Conservation (phyloP, 1,140 invertebrate species). For the Lepidurus couesii region DNA sequence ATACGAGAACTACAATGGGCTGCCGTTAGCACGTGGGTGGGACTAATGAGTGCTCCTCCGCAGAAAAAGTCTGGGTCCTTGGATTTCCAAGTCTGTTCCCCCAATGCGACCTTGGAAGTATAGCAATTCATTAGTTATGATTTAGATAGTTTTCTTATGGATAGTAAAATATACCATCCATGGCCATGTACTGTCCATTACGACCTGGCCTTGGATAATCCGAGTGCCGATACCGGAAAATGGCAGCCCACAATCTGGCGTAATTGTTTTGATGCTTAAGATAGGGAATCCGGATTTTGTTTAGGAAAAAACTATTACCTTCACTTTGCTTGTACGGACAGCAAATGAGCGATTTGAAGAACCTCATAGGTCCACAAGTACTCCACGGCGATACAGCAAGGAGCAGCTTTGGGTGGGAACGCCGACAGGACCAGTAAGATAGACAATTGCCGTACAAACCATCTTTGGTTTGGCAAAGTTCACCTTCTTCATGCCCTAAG, state of each 20-base stretch:
- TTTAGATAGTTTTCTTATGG: not conserved
- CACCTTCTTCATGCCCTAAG: not conserved
- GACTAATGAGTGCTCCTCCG: not conserved
- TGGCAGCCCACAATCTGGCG: not conserved
- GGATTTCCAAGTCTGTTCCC: not conserved
- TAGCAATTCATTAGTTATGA: not conserved
- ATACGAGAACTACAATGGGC: not conserved
- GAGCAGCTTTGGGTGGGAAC: not conserved
- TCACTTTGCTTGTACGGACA: not conserved
- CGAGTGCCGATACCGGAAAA: not conserved
- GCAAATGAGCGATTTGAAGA: not conserved
- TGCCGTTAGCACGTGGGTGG: not conserved
- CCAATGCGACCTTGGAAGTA: not conserved
- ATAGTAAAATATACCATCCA: not conserved
- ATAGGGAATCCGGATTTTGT: not conserved
- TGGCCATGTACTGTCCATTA: constrained; percentile 12
- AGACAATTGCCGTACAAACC: not conserved
- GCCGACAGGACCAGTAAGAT: not conserved
- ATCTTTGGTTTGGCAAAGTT: not conserved
- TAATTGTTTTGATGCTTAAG: not conserved
- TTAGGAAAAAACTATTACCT: not conserved
- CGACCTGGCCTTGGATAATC: not conserved
- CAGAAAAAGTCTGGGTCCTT: not conserved
- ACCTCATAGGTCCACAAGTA: not conserved
- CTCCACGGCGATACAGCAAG: not conserved